A percentile compares a stretch with the other conserved stretches of the same genome.
These are phyloP conservation scores for Leptarthrus brevirostris DNA, from an alignment of 2,888 invertebrate genomes.

Conservation along the genomic window DNA sequence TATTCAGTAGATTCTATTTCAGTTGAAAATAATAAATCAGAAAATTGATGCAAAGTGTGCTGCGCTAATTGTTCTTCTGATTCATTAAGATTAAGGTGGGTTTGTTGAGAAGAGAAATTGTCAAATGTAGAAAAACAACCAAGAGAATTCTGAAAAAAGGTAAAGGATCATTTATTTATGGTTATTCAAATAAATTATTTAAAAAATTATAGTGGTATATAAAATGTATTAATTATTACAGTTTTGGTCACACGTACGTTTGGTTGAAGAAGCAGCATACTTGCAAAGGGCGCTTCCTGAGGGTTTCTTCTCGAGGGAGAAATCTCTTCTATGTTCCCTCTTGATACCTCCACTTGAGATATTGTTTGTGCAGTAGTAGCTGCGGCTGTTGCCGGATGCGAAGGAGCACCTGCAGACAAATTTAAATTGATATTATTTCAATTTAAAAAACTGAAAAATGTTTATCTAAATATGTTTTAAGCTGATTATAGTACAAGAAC, in stretches of 20 bases:
- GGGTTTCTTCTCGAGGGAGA: conserved; percentile 6
- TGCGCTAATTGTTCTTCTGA: conserved; percentile 62
- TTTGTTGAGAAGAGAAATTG: conserved; percentile 65
- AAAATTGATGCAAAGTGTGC: conserved; percentile 60
- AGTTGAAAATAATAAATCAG: conserved; percentile 65
- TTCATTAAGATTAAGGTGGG: conserved; percentile 59
- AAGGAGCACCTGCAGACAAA: conserved; percentile 57
- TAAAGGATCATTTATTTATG: too few relatives aligned
- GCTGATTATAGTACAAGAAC: too few relatives aligned
- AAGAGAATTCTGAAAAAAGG: conserved; percentile 58
- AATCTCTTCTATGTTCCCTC: conserved; percentile 39
- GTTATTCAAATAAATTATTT: too few relatives aligned
- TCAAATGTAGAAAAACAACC: conserved; percentile 67
- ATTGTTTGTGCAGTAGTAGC: conserved; percentile 38
- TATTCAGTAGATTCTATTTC: conserved; percentile 62
- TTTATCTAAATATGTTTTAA: too few relatives aligned
- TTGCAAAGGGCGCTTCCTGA: conserved; percentile 68
- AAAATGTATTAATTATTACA: too few relatives aligned
- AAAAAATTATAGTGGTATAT: too few relatives aligned
- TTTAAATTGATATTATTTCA: too few relatives aligned
- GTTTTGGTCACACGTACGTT: conserved; percentile 86
- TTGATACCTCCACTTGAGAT: conserved; percentile 37
- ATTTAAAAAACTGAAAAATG: too few relatives aligned
- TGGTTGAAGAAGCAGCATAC: conserved; percentile 94
- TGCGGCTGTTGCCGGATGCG: conserved; percentile 55